Percentiles rank a stretch among this genome's conserved stretches.
phyloP scores from a whole-genome alignment of 2,797 vertebrate genomes.

The Furcifer pardalis region DNA sequence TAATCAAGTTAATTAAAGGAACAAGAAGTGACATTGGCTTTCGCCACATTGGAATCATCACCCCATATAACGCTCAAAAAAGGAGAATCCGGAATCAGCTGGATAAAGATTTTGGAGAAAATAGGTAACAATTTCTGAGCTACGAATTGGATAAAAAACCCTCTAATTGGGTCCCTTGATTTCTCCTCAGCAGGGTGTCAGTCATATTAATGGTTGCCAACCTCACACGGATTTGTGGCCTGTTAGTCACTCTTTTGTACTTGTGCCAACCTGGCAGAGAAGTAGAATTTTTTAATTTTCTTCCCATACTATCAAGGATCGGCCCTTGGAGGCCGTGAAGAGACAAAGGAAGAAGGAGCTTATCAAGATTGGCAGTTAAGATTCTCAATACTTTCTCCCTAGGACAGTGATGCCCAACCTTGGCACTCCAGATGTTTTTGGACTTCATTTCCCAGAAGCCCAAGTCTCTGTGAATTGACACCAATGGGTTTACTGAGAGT shows the following conservation, averaged over 20 bases:
- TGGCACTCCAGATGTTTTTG: too few species aligned
- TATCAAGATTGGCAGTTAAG: background rate
- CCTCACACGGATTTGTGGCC: background rate
- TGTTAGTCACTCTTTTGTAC: too few species aligned
- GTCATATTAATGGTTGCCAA: background rate
- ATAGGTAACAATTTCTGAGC: constrained; percentile 48
- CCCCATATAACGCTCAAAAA: constrained; percentile 87
- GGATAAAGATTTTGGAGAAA: constrained; percentile 70
- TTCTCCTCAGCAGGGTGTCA: background rate
- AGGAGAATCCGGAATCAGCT: constrained; percentile 74
- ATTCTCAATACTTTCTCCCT: too few species aligned
- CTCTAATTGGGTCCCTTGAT: background rate
- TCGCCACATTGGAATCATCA: constrained; percentile 84
- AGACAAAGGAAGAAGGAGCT: background rate
- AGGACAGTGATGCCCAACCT: too few species aligned
- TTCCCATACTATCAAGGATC: background rate
- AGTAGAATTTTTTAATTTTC: constrained; percentile 2
- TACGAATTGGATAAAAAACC: background rate
- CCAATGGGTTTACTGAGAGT: too few species aligned
- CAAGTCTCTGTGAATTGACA: too few species aligned
- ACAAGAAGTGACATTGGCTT: constrained; percentile 68
- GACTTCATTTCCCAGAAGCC: too few species aligned
- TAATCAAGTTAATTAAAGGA: constrained; percentile 80
- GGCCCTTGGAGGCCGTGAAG: too few species aligned
- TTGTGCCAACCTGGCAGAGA: too few species aligned